phyloP scores from a whole-genome alignment of 2,888 invertebrate genomes.

The Cryptocheilus praepositus region DNA sequence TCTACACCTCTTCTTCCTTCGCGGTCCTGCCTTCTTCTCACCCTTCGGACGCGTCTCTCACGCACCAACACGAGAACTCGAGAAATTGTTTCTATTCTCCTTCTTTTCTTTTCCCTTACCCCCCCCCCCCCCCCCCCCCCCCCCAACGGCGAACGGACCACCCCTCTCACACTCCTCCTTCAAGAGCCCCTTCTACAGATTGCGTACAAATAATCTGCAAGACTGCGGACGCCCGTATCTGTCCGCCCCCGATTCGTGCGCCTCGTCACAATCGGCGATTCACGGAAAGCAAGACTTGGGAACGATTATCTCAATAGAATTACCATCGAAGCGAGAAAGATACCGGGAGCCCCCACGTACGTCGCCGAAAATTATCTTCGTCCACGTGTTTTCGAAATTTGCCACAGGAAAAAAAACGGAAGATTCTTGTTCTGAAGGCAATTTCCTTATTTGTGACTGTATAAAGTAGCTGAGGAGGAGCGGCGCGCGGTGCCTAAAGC shows the following conservation, averaged over 20 bases:
- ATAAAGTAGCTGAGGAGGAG: too few relatives aligned
- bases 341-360: background rate
- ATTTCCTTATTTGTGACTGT: too few relatives aligned
- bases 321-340: too few relatives aligned
- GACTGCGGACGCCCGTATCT: conserved; percentile 27
- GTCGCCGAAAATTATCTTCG: background rate
- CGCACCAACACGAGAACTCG: conserved; percentile 37
- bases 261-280: background rate
- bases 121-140: background rate
- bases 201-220: conserved; percentile 51
- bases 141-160: conserved; percentile 6
- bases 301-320: background rate
- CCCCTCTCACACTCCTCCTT: conserved; percentile 26
- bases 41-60: conserved; percentile 21
- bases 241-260: conserved; percentile 34
- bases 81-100: conserved; percentile 51
- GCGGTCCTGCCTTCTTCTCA: conserved; percentile 27
- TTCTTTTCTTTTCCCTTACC: conserved; percentile 19
- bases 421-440: too few relatives aligned
- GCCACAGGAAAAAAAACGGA: too few relatives aligned
- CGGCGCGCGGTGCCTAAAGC: too few relatives aligned
- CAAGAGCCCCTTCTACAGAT: conserved; percentile 42
- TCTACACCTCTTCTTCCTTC: conserved; percentile 22
- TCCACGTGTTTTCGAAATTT: too few relatives aligned
- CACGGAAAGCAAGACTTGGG: background rate